A percentile compares a stretch with the other conserved stretches of the same genome.
Conservation (phyloP, 2,888 invertebrate genomes). For the Chirona hameri region DNA sequence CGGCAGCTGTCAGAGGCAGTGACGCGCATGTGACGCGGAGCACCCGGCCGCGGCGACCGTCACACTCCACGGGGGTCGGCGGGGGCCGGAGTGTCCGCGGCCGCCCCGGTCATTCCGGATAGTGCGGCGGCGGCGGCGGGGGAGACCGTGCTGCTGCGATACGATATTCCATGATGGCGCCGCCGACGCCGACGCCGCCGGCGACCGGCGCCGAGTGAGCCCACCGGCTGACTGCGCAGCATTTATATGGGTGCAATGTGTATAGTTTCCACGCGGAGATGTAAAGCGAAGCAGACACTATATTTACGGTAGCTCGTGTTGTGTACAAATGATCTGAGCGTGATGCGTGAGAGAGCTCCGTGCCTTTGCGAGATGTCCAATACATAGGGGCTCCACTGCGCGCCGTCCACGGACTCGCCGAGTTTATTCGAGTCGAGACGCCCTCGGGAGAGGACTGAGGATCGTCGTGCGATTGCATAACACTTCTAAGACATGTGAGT, state of each 20-base stretch:
- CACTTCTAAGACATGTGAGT: too few relatives aligned
- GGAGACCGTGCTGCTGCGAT: background rate
- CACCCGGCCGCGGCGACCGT: too few relatives aligned
- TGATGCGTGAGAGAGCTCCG: background rate
- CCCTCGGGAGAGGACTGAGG: too few relatives aligned
- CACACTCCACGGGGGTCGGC: background rate
- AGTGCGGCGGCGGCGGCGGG: background rate
- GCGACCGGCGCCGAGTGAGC: too few relatives aligned
- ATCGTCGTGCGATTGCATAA: too few relatives aligned
- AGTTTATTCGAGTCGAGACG: too few relatives aligned
- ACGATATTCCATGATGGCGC: background rate
- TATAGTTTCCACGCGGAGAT: background rate
- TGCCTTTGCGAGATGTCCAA: conserved; percentile 11
- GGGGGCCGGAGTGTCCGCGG: background rate
- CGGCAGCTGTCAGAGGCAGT: background rate
- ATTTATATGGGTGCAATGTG: background rate
- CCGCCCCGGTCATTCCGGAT: background rate
- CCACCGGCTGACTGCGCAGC: background rate
- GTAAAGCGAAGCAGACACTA: background rate
- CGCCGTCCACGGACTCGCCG: too few relatives aligned
- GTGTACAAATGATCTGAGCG: background rate
- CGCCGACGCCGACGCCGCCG: too few relatives aligned
- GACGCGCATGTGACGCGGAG: background rate
- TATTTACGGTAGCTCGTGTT: conserved; percentile 7
- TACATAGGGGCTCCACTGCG: conserved; percentile 33